Base-by-base conservation (phyloP, 2,888 invertebrate genomes). In the Cerastis rubricosa region DNA sequence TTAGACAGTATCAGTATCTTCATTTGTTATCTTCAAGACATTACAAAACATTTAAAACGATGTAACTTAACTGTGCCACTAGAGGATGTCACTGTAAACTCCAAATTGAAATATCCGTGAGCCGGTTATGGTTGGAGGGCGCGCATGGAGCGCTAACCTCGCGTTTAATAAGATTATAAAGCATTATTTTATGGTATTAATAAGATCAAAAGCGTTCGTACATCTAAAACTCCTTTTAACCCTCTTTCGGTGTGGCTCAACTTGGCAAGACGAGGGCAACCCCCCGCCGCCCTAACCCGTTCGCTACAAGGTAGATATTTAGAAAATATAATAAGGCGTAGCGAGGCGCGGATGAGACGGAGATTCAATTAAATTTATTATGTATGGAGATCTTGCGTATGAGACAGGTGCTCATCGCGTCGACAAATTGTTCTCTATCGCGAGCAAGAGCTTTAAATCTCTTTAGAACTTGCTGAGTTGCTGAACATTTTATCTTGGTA, bases 171-270 rank as follows among this genome's bases (percentile, higher is more conserved):
- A 97, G 97, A 97, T 97, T 97, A 97, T 97, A 97, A 97, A 97
- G 97, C 97, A 97, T 97, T 97, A 97, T 97, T 97, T 97, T 97
- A 97, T 97, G 97, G 97, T 97, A 97, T 97, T 97, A 97, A 97
- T 97, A 97, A 97, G 97, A 97, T 97, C 97, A 97, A 97, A 97
- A 97, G 97, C 97, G 97, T 97, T 97, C 97, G 94, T 96, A 97
- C 97, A 95, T 96, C 97, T 95, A 94, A 96, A 97, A 96, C 96
- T 97, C 97, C 97, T 96, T 96, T 96, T 96, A 97, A 96, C 97
- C 97, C 97, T 96, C 96, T 96, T 96, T 95, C 94, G 93, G 87
- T 90, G 88, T 91, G 90, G 91, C 92, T 93, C 92, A 91, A 95
- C 94, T 94, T 92, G 92, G 94, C 96, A 97, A 97, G 97, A 97